Percentiles rank a stretch among this genome's conserved stretches.
These are phyloP conservation scores for Cheilosia variabilis DNA, from an alignment of 2,888 invertebrate genomes.

Conservation along the genomic window DNA sequence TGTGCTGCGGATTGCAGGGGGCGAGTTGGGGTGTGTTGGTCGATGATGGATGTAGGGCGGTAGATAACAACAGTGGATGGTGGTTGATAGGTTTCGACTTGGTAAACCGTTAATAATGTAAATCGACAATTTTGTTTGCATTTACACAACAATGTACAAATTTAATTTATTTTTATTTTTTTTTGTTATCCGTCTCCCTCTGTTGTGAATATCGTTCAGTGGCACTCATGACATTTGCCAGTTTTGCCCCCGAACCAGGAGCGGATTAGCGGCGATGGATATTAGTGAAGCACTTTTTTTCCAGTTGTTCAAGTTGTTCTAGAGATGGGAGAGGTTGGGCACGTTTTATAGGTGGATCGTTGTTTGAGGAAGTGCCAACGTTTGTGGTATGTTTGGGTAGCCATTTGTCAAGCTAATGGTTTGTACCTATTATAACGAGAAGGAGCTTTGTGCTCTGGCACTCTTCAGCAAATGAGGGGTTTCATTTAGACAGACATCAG, in stretches of 20 bases:
- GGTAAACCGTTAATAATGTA: slow-evolving; percentile 74
- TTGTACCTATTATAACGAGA: background rate
- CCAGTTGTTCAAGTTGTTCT: background rate
- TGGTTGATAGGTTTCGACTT: slow-evolving; percentile 72
- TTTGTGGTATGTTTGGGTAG: background rate
- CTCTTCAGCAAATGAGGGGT: background rate
- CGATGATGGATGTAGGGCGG: slow-evolving; percentile 18
- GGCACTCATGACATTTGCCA: slow-evolving; percentile 53
- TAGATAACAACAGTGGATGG: slow-evolving; percentile 40
- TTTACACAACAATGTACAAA: slow-evolving; percentile 75
- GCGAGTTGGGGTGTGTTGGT: background rate
- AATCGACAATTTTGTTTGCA: slow-evolving; percentile 74
- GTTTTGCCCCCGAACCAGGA: slow-evolving; percentile 27
- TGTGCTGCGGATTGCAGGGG: slow-evolving; percentile 26
- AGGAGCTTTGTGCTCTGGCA: background rate
- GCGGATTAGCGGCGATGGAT: slow-evolving; percentile 22
- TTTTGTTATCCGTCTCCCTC: slow-evolving; percentile 22
- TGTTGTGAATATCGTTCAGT: slow-evolving; percentile 26
- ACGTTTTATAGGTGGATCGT: background rate
- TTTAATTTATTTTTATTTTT: slow-evolving; percentile 72
- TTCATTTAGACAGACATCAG: no score
- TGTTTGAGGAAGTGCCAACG: no score
- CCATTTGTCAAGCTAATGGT: background rate
- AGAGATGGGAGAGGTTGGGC: background rate
- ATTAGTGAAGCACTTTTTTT: background rate